phyloP scores from a whole-genome alignment of 2,113 vertebrate species.

The Bambusicola thoracicus region DNA sequence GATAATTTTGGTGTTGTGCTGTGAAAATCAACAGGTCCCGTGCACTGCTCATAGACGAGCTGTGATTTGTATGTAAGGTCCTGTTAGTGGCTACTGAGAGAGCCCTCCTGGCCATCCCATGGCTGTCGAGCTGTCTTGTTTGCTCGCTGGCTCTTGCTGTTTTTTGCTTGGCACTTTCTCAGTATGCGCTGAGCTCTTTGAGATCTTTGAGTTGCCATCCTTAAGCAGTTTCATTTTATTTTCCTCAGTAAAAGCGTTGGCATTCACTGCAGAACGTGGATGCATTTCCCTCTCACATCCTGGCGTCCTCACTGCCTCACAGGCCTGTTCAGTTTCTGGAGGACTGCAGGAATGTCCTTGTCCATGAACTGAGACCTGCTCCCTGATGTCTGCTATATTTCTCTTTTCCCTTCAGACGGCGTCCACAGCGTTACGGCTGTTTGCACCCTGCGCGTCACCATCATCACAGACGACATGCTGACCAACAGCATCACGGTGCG shows the following conservation, averaged over 20 bases:
- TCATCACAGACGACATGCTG: constrained; percentile 98
- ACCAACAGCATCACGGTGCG: constrained; percentile 98
- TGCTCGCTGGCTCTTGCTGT: not conserved
- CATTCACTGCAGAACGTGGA: not conserved
- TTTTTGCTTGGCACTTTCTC: not conserved
- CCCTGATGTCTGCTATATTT: not conserved
- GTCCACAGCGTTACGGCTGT: constrained; percentile 83
- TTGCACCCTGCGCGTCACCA: constrained; percentile 92
- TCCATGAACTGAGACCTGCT: not conserved
- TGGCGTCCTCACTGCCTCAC: not conserved
- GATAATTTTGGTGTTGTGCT: not conserved
- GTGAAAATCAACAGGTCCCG: not conserved
- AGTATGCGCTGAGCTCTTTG: not conserved
- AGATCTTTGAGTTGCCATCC: not conserved
- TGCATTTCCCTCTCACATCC: not conserved
- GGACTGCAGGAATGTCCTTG: not conserved
- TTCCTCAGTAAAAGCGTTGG: not conserved
- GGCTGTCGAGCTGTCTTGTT: not conserved
- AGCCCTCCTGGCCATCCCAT: not conserved
- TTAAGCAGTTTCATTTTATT: not conserved
- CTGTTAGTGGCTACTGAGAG: not conserved
- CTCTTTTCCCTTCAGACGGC: constrained; percentile 81
- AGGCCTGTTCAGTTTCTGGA: not conserved
- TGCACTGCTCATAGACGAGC: not conserved
- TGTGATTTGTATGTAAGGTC: not conserved